Base-by-base conservation (phyloP, 2,113 vertebrate species). In the Sinocyclocheilus anophthalmus region DNA sequence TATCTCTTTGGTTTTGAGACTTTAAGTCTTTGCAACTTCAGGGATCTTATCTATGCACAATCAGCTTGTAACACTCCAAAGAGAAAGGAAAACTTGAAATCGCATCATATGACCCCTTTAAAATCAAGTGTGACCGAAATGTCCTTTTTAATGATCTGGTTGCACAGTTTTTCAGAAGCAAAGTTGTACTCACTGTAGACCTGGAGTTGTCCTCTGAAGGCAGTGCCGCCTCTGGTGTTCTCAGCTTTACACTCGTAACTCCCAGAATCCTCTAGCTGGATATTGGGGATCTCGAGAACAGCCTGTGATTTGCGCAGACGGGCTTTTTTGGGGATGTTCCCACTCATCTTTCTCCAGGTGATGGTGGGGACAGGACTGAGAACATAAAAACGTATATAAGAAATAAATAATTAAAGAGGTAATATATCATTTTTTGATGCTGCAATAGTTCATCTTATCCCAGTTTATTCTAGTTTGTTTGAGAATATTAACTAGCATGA, bases 321-420 rank as follows among this genome's bases (percentile, higher is more conserved):
- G 0, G 97, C 96, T 90, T 99, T 99, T 89, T 96, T 96, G 39
- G 98, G 98, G 86, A 99, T 97, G 90, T 97, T 97, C 13, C 97
- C 97, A 72, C 96, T 97, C 90, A 98, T 96, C 92, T 98, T 99
- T 90, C 96, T 96, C 98, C 98, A 99, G 18, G 97, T 97, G 90
- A 99, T 99, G 63, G 97, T 97, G 84, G 98, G 98, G 91, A 99
- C 96, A 1, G 98, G 98, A 90, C 98, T 99, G 92, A 89, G 88
- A 57, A 86, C 0, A 82, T 24, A 57, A 87, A 33, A 91, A 22
- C 3, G 67, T 39, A 61, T 5, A 50, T 33, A 53, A 59, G 20
- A 22, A 22, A 4, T 9, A 26, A 30, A 37, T 39, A n/a, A 59
- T 37, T 57, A 20, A 53, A 14, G 67, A 5, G 16, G 13, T 18